Evolutionary conservation across 2,888 invertebrate genomes (phyloP).

Genomic region (Drosophila leonis): DNA sequence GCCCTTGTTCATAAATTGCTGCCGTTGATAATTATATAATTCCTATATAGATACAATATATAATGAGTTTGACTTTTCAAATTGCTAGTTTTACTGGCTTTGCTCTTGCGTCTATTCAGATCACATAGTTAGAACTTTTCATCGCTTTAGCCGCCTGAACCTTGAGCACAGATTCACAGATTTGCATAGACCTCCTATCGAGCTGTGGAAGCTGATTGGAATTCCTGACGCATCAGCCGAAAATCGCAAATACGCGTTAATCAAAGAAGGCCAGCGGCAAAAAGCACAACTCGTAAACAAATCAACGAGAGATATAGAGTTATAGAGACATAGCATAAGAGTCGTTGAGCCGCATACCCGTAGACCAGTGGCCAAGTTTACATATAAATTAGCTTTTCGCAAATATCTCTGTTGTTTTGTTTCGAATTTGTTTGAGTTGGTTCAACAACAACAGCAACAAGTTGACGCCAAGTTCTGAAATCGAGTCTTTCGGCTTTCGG

Average conservation of each 20-base stretch:
- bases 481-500: slow-evolving; percentile 13
- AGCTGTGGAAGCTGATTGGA: slow-evolving; percentile 36
- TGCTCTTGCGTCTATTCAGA: neutral
- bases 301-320: slow-evolving; percentile 5
- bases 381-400: slow-evolving; percentile 68
- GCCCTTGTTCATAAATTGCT: neutral
- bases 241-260: slow-evolving; percentile 26
- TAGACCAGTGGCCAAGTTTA: slow-evolving; percentile 52
- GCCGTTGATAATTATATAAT: neutral
- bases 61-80: neutral
- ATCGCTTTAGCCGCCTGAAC: neutral
- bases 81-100: neutral
- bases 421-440: slow-evolving; percentile 33
- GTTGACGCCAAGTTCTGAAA: slow-evolving; percentile 18
- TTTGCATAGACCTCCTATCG: slow-evolving; percentile 36
- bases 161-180: neutral
- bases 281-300: slow-evolving; percentile 12
- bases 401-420: slow-evolving; percentile 18
- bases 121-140: neutral
- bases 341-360: slow-evolving; percentile 13
- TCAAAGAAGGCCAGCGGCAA: slow-evolving; percentile 58
- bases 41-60: neutral
- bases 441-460: slow-evolving; percentile 25
- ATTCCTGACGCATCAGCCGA: slow-evolving; percentile 47
- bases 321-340: neutral